Base-by-base conservation (phyloP, 1,140 invertebrate genomes). In the Macrocentrus cingulum region DNA sequence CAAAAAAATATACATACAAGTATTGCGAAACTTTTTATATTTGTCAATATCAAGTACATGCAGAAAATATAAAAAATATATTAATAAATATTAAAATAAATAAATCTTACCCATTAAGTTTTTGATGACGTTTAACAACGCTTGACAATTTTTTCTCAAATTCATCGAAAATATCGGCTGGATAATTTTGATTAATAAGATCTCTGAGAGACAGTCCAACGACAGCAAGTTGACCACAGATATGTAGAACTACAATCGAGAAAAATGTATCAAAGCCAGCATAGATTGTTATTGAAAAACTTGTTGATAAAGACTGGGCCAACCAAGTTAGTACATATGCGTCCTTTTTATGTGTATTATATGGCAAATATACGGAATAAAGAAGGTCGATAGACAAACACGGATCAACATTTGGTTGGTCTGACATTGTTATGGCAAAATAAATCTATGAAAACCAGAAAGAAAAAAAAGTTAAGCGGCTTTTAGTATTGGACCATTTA, bases 221-320 rank as follows among this genome's bases (percentile, higher is more conserved):
- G 0, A 81, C 65, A 8, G 63, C 61, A n/a, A 84, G 53, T 16
- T 82, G 76, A 22, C 79, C 82, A n/a, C 78, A 73, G 11, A 77
- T 69, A 53, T 83, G 80, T 0, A 80, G 74, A 16, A 82, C 69
- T n/a, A 83, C 44, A 2, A 74, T 68, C 1, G 71, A 69, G n/a
- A 82, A 70, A 15, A 84, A 66, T 1, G 70, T 76, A 34, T 84
- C 81, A 32, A 81, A 72, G 11, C 66, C 67, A 0, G 81, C 66
- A 57, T 83, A 83, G 2, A 75, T 65, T 2, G 49, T 64, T 1
- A 77, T 79, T 0, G 72, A 68, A 0, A 76, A 57, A 4, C 64
- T 45, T 1, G 76, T 45, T 0, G 72, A 73, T 0, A 68, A n/a
- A 1, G 78, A 63, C 64, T 84, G 82, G 13, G 74, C 75, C 0